Conservation (phyloP, 2,113 vertebrate genomes). For the Thamnaconus septentrionalis region DNA sequence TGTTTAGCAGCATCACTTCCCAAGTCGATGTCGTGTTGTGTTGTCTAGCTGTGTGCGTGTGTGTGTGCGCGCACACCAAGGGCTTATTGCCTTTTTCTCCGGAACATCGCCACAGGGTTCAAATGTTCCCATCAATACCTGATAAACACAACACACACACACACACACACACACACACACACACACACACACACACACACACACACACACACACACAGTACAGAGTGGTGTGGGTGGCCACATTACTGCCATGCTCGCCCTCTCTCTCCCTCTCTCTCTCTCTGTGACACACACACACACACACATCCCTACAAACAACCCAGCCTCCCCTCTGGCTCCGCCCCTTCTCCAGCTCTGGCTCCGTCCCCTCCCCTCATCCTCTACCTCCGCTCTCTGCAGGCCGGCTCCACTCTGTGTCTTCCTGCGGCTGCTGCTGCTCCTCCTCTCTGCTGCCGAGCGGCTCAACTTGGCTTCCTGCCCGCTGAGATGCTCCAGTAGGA, state of each 20-base stretch:
- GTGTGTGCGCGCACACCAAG: too few species aligned
- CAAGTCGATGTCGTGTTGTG: too few species aligned
- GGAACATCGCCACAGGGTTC: too few species aligned
- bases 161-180: conserved; percentile 21
- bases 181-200: conserved; percentile 32
- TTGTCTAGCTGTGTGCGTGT: too few species aligned
- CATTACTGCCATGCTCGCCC: conserved; percentile 35
- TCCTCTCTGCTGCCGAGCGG: conserved; percentile 68
- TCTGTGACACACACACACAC: conserved; percentile 17
- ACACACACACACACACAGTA: conserved; percentile 27
- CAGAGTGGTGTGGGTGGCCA: conserved; percentile 36
- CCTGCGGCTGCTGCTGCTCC: conserved; percentile 53
- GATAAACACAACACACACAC: not conserved
- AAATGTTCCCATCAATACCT: too few species aligned
- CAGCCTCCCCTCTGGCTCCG: conserved; percentile 31
- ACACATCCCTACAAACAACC: not conserved
- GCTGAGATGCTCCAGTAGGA: conserved; percentile 80
- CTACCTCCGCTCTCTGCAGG: not conserved
- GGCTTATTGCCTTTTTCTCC: too few species aligned
- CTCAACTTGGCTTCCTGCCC: conserved; percentile 75
- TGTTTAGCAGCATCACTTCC: too few species aligned
- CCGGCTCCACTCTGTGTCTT: conserved; percentile 10
- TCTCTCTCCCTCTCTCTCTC: not conserved
- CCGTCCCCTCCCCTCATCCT: not conserved
- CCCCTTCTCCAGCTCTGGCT: not conserved